Base-by-base conservation (phyloP, 1,140 invertebrate genomes). In the Elysia chlorotica region DNA sequence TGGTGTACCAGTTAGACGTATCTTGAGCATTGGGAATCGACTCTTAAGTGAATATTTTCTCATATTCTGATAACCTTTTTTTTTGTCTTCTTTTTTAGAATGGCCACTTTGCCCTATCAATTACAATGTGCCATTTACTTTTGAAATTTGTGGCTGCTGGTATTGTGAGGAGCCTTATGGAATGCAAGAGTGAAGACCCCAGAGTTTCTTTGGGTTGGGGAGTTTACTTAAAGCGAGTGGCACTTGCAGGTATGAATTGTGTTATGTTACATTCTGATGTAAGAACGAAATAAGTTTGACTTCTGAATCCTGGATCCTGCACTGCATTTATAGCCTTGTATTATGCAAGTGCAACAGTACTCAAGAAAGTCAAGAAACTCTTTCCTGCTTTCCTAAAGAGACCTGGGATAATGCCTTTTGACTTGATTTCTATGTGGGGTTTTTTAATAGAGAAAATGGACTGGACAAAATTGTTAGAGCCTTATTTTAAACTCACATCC, bases 111-210 rank as follows among this genome's bases (percentile, higher is more conserved):
- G 80, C 83, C 10, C 67, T 85, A 17, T 84, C 82, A 21, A 59
- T 83, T 19, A 85, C 83, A 2, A 78, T 85, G 78, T 69, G 76
- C 61, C 83, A 85, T 70, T 75, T 85, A 21, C 71, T 84, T 2
- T 70, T 81, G 5, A 85, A 85, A 61, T 85, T 84, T 54, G 76
- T 81, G 2, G 28, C 80, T 36, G 76, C 82, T 4, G 77, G 76
- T 10, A 17, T 83, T 5, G 38, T 80, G 0, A 65, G 83, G 23
- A 38, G 31, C 14, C 2, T 82, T 10, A n/a, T 81, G 41, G 77
- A 82, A 41, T 81, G 74, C 57, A 79, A 74, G 30, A 78, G 71
- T 10, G 74, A 78, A 54, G 73, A 77, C 56, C 63, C 71, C 0
- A 70, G 82, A 41, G 54, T 82, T 14, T 68, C 65, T 19, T 66